Evolutionary conservation across 2,888 invertebrate genomes (phyloP).

Genomic region (Diaperis boleti): DNA sequence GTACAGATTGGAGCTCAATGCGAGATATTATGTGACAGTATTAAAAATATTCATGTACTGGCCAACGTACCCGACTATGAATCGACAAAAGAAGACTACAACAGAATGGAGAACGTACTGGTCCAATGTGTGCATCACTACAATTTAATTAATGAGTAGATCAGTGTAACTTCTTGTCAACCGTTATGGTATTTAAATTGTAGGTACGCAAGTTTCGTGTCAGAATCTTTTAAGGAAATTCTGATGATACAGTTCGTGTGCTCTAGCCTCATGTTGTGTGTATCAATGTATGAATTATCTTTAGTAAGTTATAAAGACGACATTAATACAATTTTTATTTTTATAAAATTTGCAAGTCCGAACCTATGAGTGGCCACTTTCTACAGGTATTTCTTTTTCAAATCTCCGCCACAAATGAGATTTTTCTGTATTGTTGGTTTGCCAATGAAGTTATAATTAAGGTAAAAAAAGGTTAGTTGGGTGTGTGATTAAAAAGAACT

Average conservation of each 20-base stretch:
- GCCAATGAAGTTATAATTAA: conserved; percentile 27
- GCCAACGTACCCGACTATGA: neutral
- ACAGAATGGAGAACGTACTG: neutral
- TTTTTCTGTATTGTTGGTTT: conserved; percentile 34
- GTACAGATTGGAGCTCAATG: conserved; percentile 36
- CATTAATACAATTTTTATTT: neutral
- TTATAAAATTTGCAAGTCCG: conserved; percentile 9
- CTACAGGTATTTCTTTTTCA: conserved; percentile 24
- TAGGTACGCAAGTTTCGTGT: conserved; percentile 16
- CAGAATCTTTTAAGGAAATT: conserved; percentile 20
- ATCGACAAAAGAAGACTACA: neutral
- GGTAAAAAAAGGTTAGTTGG: too few species aligned
- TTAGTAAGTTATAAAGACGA: neutral
- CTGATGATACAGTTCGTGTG: conserved; percentile 25
- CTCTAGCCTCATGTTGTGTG: conserved; percentile 21
- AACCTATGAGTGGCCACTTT: conserved; percentile 23
- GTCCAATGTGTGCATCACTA: conserved; percentile 20
- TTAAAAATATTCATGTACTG: conserved; percentile 4
- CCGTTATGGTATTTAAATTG: neutral
- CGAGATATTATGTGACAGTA: conserved; percentile 27
- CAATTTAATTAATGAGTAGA: conserved; percentile 16
- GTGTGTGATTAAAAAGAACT: neutral
- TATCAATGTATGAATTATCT: conserved; percentile 26
- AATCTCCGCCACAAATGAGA: conserved; percentile 13
- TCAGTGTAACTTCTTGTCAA: neutral